These are phyloP conservation scores for Ophraella communa DNA, from an alignment of 2,888 invertebrate genomes.

Conservation along the genomic window DNA sequence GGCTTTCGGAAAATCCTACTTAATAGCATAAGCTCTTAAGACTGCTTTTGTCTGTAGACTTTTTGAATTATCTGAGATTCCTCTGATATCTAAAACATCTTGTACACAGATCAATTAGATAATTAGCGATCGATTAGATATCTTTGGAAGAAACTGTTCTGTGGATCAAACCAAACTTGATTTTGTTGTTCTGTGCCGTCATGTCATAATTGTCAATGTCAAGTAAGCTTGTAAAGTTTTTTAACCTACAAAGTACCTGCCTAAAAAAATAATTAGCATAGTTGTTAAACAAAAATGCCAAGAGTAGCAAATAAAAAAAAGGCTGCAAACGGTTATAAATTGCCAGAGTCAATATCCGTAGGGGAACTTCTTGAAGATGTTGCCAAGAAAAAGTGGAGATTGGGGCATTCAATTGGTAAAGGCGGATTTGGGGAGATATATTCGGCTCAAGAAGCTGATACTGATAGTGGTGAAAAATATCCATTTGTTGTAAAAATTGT, in stretches of 20 bases:
- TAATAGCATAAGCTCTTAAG: too few species aligned
- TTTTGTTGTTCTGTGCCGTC: too few species aligned
- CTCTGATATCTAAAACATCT: too few species aligned
- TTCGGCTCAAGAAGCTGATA: constrained; percentile 71
- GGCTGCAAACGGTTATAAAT: constrained; percentile 63
- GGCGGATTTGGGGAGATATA: constrained; percentile 97
- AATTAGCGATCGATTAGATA: too few species aligned
- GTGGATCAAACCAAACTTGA: too few species aligned
- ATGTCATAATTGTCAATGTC: neutral
- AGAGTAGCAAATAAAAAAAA: constrained; percentile 49
- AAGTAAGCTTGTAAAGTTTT: neutral
- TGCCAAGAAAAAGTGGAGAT: constrained; percentile 80
- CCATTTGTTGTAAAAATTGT: constrained; percentile 84
- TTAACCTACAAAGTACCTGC: neutral
- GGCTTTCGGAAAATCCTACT: too few species aligned
- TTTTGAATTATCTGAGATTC: too few species aligned
- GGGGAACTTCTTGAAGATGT: constrained; percentile 82
- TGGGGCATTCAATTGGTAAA: constrained; percentile 86
- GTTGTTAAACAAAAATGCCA: neutral
- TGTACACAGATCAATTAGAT: too few species aligned
- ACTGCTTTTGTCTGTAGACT: too few species aligned
- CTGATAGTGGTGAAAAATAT: constrained; percentile 62
- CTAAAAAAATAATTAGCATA: neutral
- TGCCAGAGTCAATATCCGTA: constrained; percentile 75
- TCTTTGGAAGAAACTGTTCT: too few species aligned